phyloP scores from a whole-genome alignment of 2,888 invertebrate species.

The Oligia strigilis region DNA sequence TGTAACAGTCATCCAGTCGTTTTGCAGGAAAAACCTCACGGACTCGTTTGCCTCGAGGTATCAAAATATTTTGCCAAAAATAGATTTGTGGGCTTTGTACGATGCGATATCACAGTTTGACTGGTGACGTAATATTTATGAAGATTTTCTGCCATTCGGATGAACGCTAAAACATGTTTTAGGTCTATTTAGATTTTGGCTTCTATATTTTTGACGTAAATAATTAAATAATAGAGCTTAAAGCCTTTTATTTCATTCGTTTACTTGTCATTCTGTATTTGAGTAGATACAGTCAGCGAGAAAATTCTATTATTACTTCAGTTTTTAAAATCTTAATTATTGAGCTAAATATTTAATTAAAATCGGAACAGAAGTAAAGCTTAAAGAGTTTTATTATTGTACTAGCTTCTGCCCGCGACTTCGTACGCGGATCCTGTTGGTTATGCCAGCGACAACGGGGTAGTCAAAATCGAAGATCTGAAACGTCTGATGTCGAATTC shows the following conservation, averaged over 20 bases:
- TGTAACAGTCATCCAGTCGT: slow-evolving; percentile 41
- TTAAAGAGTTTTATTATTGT: too few species aligned
- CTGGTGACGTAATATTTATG: slow-evolving; percentile 34
- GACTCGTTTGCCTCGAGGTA: slow-evolving; percentile 69
- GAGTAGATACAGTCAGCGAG: neutral
- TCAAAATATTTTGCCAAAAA: slow-evolving; percentile 71
- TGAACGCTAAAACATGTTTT: slow-evolving; percentile 14
- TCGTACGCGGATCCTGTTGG: too few species aligned
- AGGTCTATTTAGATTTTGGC: slow-evolving; percentile 1
- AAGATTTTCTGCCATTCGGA: slow-evolving; percentile 9
- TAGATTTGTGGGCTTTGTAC: slow-evolving; percentile 58
- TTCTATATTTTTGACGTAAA: neutral
- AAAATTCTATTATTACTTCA: neutral
- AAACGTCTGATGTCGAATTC: too few species aligned
- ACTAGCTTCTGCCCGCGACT: too few species aligned
- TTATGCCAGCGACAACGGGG: too few species aligned
- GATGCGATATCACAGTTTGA: slow-evolving; percentile 29
- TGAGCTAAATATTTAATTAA: neutral
- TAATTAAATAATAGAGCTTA: neutral
- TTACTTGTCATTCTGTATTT: neutral
- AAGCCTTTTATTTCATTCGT: neutral
- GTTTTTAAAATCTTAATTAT: neutral
- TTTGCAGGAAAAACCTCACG: slow-evolving; percentile 58
- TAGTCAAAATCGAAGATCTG: too few species aligned
- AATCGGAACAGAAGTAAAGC: neutral